These are phyloP conservation scores for Leptodactylus fuscus DNA, from an alignment of 2,113 vertebrate genomes.

Conservation along the genomic window DNA sequence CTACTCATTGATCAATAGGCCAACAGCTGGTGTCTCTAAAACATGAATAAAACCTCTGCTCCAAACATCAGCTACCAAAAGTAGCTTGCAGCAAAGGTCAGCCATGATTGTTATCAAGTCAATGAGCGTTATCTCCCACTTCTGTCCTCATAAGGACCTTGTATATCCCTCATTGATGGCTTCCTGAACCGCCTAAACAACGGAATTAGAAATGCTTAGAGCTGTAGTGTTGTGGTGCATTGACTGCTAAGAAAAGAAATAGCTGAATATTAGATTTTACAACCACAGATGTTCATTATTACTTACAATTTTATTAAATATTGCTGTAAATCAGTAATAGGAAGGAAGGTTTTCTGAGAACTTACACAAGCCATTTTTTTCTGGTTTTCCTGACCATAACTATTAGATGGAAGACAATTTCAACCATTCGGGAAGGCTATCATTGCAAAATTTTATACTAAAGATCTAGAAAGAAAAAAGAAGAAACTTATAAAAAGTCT, in stretches of 20 bases:
- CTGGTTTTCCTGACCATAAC: background rate
- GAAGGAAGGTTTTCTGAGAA: background rate
- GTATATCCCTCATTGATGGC: background rate
- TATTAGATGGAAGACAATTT: background rate
- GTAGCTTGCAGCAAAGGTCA: slow-evolving; percentile 27
- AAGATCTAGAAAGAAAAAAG: no score
- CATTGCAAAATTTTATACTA: background rate
- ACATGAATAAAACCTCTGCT: slow-evolving; percentile 5
- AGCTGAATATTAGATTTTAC: background rate
- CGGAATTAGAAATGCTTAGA: background rate
- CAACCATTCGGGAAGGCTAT: background rate
- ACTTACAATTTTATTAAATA: slow-evolving; percentile 22
- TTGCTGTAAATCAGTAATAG: background rate
- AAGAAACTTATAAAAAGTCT: no score
- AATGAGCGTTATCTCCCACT: slow-evolving; percentile 5
- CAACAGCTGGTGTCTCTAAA: slow-evolving; percentile 27
- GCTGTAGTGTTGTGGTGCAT: background rate
- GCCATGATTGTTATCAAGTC: background rate
- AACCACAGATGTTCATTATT: slow-evolving; percentile 20
- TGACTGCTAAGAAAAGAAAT: slow-evolving; percentile 27
- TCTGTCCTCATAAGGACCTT: background rate
- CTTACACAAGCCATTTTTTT: background rate
- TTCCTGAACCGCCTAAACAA: background rate
- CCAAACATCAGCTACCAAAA: slow-evolving; percentile 7
- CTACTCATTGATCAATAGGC: slow-evolving; percentile 27